Evolutionary conservation across 2,888 invertebrate genomes (phyloP).

Genomic region (Heterodera filipjevi): DNA sequence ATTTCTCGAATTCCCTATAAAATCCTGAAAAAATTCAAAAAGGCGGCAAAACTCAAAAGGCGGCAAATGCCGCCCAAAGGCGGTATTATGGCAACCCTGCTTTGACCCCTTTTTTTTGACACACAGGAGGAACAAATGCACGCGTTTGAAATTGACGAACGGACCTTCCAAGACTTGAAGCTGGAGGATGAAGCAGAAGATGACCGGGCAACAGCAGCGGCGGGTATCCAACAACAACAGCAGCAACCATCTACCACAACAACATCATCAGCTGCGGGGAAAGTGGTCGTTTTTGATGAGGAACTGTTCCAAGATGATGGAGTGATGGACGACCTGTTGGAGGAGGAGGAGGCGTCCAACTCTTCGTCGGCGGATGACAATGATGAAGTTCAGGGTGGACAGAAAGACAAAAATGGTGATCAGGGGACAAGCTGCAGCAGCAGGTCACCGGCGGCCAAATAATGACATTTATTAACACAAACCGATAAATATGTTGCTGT

Average conservation of each 20-base stretch:
- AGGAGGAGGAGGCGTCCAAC: slow-evolving; percentile 17
- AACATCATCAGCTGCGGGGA: slow-evolving; percentile 13
- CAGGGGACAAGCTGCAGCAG: too few relatives aligned
- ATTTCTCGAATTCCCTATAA: too few relatives aligned
- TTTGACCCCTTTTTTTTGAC: slow-evolving; percentile 8
- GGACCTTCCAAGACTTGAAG: slow-evolving; percentile 56
- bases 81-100: neutral
- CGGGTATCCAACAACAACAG: slow-evolving; percentile 35
- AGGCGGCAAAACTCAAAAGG: too few relatives aligned
- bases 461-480: too few relatives aligned
- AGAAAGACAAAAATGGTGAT: neutral
- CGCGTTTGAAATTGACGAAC: slow-evolving; percentile 63
- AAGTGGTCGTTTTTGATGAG: slow-evolving; percentile 56
- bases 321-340: slow-evolving; percentile 20
- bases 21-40: too few relatives aligned
- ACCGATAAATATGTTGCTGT: too few relatives aligned
- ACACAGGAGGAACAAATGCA: slow-evolving; percentile 49
- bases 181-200: slow-evolving; percentile 51
- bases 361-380: slow-evolving; percentile 37
- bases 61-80: too few relatives aligned
- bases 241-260: slow-evolving; percentile 4
- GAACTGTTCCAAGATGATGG: slow-evolving; percentile 58
- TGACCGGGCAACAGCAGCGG: slow-evolving; percentile 36
- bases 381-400: slow-evolving; percentile 17
- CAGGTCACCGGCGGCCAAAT: too few relatives aligned